Base-by-base conservation (phyloP, 2,113 vertebrate species). In the Fregetta grallaria region DNA sequence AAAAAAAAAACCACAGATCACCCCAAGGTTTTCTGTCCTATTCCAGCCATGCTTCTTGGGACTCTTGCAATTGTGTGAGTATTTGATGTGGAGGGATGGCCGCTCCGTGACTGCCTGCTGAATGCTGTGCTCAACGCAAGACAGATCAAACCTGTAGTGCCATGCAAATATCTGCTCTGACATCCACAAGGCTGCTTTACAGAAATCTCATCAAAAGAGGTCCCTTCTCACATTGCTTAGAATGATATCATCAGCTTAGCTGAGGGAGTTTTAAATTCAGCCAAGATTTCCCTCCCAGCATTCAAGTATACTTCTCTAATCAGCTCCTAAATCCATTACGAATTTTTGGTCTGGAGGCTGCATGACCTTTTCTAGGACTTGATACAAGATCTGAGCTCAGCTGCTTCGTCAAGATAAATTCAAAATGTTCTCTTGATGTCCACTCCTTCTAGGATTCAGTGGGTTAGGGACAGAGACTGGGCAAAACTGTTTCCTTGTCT, bases 101-200 rank as follows among this genome's bases (percentile, higher is more conserved):
- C 0, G 0, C 32, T 70, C 59, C 3, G 2, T 8, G 74, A 66
- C 6, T 0, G 0, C 30, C 59, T 45, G 58, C 32, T 0, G 1
- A 74, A 70, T 0, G 9, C n/a, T 3, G 3, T 2, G 38, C 34
- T 32, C 55, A 71, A 0, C 0, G 0, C 52, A 55, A 58, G 32
- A n/a, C 44, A 63, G 85, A 55, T 40, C 40, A 92, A 70, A 72
- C 52, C 56, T n/a, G 9, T 9, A 29, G 40, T n/a, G 52, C 56
- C 52, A 36, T 0, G 2, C 3, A 2, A 88, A 21, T 59, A 71
- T 15, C 79, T 90, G 68, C 61, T 81, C 50, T 68, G 83, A 67
- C 76, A 94, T 16, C 52, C 66, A 65, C 13, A 11, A 53, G 50
- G 68, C 34, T 94, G 86, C 56, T 95, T 47, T 42, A 42, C n/a